Evolutionary conservation across 2,797 vertebrate species (phyloP), one percentile per base, ranked within the genome.

Genomic region (Alosa sapidissima): DNA sequence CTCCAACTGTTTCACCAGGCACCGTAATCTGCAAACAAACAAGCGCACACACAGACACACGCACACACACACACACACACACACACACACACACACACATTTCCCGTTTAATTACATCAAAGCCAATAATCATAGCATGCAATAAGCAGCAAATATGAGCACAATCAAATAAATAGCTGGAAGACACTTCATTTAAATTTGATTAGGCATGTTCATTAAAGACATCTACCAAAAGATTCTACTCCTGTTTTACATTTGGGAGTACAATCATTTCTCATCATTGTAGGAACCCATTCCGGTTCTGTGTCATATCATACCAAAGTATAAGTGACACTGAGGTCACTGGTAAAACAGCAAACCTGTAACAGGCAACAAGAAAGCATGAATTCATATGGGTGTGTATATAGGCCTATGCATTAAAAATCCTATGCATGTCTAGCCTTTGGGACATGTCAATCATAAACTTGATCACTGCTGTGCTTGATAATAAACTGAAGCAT

Each of bases 1-100:
- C 89, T 99, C 98, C 90, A 99, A 92, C 41, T 98, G 98, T 89
- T 99, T 99, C 88, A 99, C 96, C 94, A 99, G 95, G 92, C 97
- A 98, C 87, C 97, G 91, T 89, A 99, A 95, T 91, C 98, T 99
- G 91, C 90, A 55, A 86, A 36, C 83, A 82, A 93, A 91, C 90
- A 91, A 90, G 89, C 85, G 92, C 85, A 87, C 89, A 65, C 24
- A 65, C 62, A 65, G 90, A 10, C 3, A 47, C 19, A 21, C 62
- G 19, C 68, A 75, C 68, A 75, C 68, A 75, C 68, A 75, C 68
- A 86, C 41, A 28, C 9, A 33, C 10, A 78, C 36, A 48, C 84
- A 52, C 3, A 48, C 82, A 52, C 81, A 52, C 45, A 36, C 58
- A 51, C 81, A 52, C 51, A 36, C 60, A 48, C 2, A 8, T 52